Evolutionary conservation across 2,113 vertebrate genomes (phyloP), one percentile per base, ranked within the genome.

Genomic region (Callorhinus ursinus): DNA sequence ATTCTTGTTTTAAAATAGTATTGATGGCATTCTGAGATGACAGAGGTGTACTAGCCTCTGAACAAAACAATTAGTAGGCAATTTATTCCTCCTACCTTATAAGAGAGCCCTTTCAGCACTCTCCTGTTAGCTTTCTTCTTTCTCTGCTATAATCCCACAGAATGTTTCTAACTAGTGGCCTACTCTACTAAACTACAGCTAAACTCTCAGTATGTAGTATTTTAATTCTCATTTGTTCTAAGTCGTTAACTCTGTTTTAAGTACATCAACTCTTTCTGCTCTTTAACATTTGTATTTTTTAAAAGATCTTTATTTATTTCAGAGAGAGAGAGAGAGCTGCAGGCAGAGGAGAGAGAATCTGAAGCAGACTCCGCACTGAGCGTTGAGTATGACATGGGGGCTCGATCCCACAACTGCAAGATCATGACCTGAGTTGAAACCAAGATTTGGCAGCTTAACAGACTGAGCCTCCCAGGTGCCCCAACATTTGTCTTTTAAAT

Each of bases 1-100:
- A 95, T 74, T 55, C 90, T 92, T 97, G 59, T 96, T 97, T 97
- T 82, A 96, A 98, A 97, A 83, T 92, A 83, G 77, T 63, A 84
- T 61, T 46, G 79, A 88, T 71, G 71, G 42, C 39, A 87, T 93
- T 93, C 22, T 55, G 74, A 86, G 46, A 71, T 67, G 92, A 90
- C 57, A 97, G n/a, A 90, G 65, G 31, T 61, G 13, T 22, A 31
- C 36, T 57, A 79, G 80, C 46, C 36, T 93, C 93, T 96, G 90
- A 63, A 81, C 88, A 88, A 85, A 80, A 80, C 53, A 92, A 67
- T 65, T 95, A 88, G 59, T 49, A 51, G 76, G 65, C 46, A 77
- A 72, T 94, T 97, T 90, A 84, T 96, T 93, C 61, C 61, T 74
- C 36, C 42, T 49, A 15, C 46, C 51, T 55, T 89, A 19, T 81